A percentile compares a stretch with the other conserved stretches of the same genome.
Evolutionary conservation across 2,113 vertebrate genomes (phyloP).

Genomic region (Gallinago media): DNA sequence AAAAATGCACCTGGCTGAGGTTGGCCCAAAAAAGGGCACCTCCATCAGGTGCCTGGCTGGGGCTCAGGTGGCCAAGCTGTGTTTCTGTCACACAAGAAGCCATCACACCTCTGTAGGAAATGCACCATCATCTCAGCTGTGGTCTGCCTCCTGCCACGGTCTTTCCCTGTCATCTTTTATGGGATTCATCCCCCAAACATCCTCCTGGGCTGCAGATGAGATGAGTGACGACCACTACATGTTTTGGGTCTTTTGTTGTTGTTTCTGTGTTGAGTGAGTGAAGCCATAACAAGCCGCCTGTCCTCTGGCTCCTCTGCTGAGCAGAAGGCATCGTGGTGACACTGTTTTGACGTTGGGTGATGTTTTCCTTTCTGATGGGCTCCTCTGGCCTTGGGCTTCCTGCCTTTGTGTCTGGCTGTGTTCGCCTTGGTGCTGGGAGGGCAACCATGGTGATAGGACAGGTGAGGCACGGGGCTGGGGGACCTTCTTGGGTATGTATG

Average conservation of each 20-base stretch:
- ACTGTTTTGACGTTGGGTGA: background rate
- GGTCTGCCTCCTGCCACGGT: background rate
- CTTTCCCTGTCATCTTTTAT: accelerated
- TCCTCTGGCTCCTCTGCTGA: accelerated
- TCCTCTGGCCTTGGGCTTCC: background rate
- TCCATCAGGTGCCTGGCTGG: background rate
- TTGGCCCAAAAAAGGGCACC: background rate
- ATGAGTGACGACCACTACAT: accelerated
- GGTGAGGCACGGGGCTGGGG: background rate
- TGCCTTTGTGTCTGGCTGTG: background rate
- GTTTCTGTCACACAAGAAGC: background rate
- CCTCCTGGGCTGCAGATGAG: background rate
- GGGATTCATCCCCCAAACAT: background rate
- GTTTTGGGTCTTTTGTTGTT: background rate
- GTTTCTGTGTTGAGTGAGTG: no score
- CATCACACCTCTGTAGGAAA: background rate
- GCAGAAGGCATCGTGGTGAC: background rate
- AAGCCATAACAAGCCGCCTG: accelerated
- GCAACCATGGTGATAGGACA: background rate
- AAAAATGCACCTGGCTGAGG: background rate
- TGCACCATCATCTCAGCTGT: background rate
- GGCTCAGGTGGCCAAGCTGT: background rate
- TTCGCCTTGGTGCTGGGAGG: background rate
- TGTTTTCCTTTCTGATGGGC: background rate
- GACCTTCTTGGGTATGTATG: background rate